phyloP scores from a whole-genome alignment of 1,140 invertebrate genomes.

The Aphidius gifuensis region DNA sequence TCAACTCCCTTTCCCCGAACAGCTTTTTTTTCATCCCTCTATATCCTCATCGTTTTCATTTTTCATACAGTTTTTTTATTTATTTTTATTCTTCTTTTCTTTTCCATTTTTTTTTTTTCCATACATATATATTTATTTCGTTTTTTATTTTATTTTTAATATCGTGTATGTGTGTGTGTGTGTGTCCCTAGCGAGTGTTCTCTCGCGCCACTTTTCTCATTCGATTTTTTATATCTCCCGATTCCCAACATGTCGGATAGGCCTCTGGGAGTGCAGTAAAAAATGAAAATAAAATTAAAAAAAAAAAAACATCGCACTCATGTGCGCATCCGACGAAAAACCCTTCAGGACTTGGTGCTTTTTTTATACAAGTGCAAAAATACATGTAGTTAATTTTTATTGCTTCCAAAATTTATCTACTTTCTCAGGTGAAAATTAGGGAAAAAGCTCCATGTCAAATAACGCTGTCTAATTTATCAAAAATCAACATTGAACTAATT shows the following conservation, averaged over 20 bases:
- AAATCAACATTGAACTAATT: too few relatives aligned
- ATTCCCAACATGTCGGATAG: constrained; percentile 9
- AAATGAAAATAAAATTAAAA: constrained; percentile 5
- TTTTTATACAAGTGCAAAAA: too few relatives aligned
- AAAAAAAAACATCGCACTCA: not conserved
- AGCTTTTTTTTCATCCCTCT: constrained; percentile 14
- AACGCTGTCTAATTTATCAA: too few relatives aligned
- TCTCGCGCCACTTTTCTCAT: constrained; percentile 15
- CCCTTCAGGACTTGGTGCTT: not conserved
- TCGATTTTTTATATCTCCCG: constrained; percentile 2
- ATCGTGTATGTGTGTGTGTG: constrained; percentile 2
- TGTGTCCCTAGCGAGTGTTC: constrained; percentile 11
- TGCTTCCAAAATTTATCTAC: not conserved
- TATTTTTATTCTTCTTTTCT: constrained; percentile 21
- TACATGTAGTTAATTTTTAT: not conserved
- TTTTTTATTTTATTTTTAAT: constrained; percentile 13
- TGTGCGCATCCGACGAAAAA: not conserved
- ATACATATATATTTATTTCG: constrained; percentile 9
- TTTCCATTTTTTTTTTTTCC: constrained; percentile 11
- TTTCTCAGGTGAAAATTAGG: not conserved
- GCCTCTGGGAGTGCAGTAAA: constrained; percentile 5
- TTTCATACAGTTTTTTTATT: constrained; percentile 18
- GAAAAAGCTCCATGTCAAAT: too few relatives aligned
- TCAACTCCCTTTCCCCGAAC: constrained; percentile 41
- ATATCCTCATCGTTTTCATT: constrained; percentile 3